Percentiles rank a stretch among this genome's conserved stretches.
phyloP scores from a whole-genome alignment of 1,140 invertebrate genomes.

The Oncopeltus fasciatus region DNA sequence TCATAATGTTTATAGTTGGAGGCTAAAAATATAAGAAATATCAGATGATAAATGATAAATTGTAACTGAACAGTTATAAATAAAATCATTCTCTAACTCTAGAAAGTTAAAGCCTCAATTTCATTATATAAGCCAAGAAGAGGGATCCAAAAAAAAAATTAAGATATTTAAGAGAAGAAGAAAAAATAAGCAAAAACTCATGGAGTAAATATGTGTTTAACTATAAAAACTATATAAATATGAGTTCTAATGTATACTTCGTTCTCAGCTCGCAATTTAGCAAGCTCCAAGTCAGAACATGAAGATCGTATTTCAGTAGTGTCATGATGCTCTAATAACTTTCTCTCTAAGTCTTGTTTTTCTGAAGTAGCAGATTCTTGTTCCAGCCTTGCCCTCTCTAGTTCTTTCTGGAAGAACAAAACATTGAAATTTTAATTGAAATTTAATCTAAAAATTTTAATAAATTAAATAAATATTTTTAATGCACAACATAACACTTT shows the following conservation, averaged over 20 bases:
- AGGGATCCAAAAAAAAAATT: too few relatives aligned
- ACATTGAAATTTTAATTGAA: not conserved
- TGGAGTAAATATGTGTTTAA: not conserved
- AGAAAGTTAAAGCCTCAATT: too few relatives aligned
- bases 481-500: not conserved
- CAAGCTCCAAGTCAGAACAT: slow-evolving; percentile 65
- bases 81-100: too few relatives aligned
- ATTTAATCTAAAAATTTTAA: slow-evolving; percentile 1
- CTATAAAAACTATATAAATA: not conserved
- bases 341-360: slow-evolving; percentile 65
- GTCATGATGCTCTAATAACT: slow-evolving; percentile 49
- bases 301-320: slow-evolving; percentile 47
- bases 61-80: too few relatives aligned
- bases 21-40: too few relatives aligned
- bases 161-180: too few relatives aligned
- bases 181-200: slow-evolving; percentile 12
- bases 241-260: slow-evolving; percentile 42
- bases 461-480: not conserved
- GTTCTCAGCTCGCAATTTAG: slow-evolving; percentile 67
- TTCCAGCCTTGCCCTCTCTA: slow-evolving; percentile 42
- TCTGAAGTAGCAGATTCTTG: slow-evolving; percentile 65
- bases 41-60: too few relatives aligned
- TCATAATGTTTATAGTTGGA: too few relatives aligned
- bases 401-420: slow-evolving; percentile 36
- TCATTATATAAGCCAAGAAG: too few relatives aligned